Conservation (phyloP, 2,797 vertebrate genomes). For the Danio choprae region DNA sequence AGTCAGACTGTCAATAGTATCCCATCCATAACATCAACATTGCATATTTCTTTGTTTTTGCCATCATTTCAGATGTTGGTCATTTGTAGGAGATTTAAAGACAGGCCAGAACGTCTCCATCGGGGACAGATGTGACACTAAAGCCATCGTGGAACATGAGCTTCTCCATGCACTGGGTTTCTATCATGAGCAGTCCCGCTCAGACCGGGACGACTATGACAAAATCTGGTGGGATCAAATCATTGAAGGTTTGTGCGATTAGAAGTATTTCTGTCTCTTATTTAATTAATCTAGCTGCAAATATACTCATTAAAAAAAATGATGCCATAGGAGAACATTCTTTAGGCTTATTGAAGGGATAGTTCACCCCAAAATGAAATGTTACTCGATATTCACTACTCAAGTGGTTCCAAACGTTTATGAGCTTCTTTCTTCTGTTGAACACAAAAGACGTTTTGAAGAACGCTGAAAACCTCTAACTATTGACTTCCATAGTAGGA, state of each 20-base stretch:
- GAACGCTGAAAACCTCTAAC: no score
- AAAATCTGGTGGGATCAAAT: slow-evolving; percentile 90
- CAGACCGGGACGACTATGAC: slow-evolving; percentile 89
- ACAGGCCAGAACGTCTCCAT: slow-evolving; percentile 87
- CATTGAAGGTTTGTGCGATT: slow-evolving; percentile 74
- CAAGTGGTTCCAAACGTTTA: no score
- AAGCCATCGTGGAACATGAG: slow-evolving; percentile 87
- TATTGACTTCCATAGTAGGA: no score
- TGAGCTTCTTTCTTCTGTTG: no score
- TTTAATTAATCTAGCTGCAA: neutral
- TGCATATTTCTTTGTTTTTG: neutral
- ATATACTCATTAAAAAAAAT: neutral
- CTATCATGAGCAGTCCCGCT: slow-evolving; percentile 89
- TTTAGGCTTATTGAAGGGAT: neutral
- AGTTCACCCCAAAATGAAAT: no score
- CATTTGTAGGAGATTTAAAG: slow-evolving; percentile 82
- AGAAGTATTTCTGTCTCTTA: neutral
- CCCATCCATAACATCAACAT: slow-evolving; percentile 17
- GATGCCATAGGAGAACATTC: neutral
- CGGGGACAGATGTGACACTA: slow-evolving; percentile 83
- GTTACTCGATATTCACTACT: no score
- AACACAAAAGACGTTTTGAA: no score
- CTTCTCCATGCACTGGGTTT: slow-evolving; percentile 89
- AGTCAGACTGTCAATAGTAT: neutral
- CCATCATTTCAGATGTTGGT: slow-evolving; percentile 84